A percentile compares a stretch with the other conserved stretches of the same genome.
Conservation (phyloP, 2,797 vertebrate species). For the Acestrorhynchus altus region DNA sequence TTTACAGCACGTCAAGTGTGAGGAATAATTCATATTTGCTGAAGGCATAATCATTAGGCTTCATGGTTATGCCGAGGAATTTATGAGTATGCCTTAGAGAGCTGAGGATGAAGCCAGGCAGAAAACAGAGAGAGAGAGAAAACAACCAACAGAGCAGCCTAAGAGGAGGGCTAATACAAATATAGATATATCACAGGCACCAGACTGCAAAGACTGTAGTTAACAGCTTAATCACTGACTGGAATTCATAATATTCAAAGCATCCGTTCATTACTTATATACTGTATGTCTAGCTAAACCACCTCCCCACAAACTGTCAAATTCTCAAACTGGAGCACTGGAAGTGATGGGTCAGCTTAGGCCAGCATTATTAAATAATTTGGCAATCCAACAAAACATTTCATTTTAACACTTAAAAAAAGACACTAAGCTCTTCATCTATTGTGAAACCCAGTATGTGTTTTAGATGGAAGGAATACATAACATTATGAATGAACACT, state of each 20-base stretch:
- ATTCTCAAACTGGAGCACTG: neutral
- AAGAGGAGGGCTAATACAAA: slow-evolving; percentile 55
- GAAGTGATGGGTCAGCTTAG: neutral
- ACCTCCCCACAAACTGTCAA: neutral
- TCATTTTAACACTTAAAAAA: neutral
- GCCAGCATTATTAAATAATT: neutral
- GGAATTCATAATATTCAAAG: slow-evolving; percentile 7
- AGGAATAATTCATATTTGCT: slow-evolving; percentile 61
- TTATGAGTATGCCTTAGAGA: slow-evolving; percentile 56
- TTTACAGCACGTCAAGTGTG: slow-evolving; percentile 21
- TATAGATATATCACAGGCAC: slow-evolving; percentile 60
- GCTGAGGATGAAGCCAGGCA: slow-evolving; percentile 67
- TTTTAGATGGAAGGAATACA: slow-evolving; percentile 1
- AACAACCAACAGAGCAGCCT: slow-evolving; percentile 47
- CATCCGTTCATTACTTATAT: neutral
- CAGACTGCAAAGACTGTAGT: slow-evolving; percentile 10
- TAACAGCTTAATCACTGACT: slow-evolving; percentile 8
- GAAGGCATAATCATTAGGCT: slow-evolving; percentile 69
- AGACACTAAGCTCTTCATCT: slow-evolving; percentile 7
- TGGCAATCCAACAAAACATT: neutral
- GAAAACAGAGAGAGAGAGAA: slow-evolving; percentile 48
- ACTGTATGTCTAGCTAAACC: neutral
- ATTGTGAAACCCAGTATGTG: neutral
- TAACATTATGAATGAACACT: neutral
- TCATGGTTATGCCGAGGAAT: slow-evolving; percentile 68